These are phyloP conservation scores for Blastomussa wellsi DNA, from an alignment of 92 coral and sea anemone species.

Conservation along the genomic window DNA sequence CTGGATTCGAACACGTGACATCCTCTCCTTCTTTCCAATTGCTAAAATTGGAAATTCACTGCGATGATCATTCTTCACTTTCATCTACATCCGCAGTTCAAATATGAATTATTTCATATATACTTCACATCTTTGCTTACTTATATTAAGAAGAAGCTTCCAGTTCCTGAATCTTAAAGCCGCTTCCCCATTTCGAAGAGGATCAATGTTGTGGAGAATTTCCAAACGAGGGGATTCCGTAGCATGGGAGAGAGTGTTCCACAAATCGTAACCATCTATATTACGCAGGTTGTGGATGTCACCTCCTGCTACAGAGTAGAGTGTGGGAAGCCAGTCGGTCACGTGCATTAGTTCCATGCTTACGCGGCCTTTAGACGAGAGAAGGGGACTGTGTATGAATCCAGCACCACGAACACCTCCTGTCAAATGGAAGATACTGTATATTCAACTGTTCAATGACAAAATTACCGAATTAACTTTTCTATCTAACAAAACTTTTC, in stretches of 20 bases:
- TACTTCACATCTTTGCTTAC: slow-evolving; percentile 52
- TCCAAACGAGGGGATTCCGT: slow-evolving; percentile 69
- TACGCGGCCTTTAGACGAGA: slow-evolving; percentile 66
- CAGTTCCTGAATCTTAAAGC: slow-evolving; percentile 73
- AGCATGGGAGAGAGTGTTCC: slow-evolving; percentile 64
- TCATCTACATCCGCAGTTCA: too few relatives aligned
- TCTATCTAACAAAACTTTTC: background rate
- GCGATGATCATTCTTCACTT: too few relatives aligned
- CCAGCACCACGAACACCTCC: slow-evolving; percentile 87
- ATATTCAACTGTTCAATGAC: background rate
- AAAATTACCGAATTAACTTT: too few relatives aligned
- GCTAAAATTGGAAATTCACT: too few relatives aligned
- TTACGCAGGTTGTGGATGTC: slow-evolving; percentile 62
- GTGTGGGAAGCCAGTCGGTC: slow-evolving; percentile 87
- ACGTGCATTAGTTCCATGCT: slow-evolving; percentile 85
- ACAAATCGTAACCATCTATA: slow-evolving; percentile 75
- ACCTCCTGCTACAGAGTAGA: slow-evolving; percentile 78
- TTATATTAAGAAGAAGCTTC: slow-evolving; percentile 75
- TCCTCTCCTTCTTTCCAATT: too few relatives aligned
- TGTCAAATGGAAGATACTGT: slow-evolving; percentile 8
- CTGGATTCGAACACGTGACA: too few relatives aligned
- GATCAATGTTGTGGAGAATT: slow-evolving; percentile 83
- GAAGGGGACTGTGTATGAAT: slow-evolving; percentile 83
- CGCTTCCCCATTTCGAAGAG: slow-evolving; percentile 43
- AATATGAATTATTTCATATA: too few relatives aligned